phyloP scores from a whole-genome alignment of 1,140 invertebrate species.

The Trichonephila clavata region DNA sequence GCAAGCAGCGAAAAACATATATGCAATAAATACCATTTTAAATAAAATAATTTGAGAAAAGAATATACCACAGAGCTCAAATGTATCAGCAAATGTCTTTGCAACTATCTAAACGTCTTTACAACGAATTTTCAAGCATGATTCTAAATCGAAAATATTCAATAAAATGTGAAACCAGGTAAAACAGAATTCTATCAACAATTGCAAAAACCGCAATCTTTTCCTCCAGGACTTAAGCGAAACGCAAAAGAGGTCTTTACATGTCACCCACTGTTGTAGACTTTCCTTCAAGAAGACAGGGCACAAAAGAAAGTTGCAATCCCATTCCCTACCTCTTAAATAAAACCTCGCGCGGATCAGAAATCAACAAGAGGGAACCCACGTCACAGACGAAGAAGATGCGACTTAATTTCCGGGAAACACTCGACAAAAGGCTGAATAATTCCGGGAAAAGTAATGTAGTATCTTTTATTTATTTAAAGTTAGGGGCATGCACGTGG shows the following conservation, averaged over 20 bases:
- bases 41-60: no score
- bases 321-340: neutral
- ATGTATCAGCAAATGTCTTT: no score
- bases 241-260: neutral
- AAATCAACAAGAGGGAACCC: neutral
- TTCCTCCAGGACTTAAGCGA: neutral
- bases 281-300: neutral
- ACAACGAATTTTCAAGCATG: no score
- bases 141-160: no score
- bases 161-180: no score
- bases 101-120: no score
- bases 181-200: no score
- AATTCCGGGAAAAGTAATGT: neutral
- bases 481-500: no score
- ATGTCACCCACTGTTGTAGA: neutral
- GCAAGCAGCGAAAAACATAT: no score
- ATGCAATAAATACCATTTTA: no score
- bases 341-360: conserved; percentile 24
- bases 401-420: conserved; percentile 48
- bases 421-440: conserved; percentile 46
- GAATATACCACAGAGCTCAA: no score
- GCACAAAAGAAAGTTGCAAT: neutral
- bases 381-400: neutral
- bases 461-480: neutral
- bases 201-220: neutral